Evolutionary conservation across 2,113 vertebrate genomes (phyloP), one percentile per base, ranked within the genome.

Genomic region (Platanista minor): DNA sequence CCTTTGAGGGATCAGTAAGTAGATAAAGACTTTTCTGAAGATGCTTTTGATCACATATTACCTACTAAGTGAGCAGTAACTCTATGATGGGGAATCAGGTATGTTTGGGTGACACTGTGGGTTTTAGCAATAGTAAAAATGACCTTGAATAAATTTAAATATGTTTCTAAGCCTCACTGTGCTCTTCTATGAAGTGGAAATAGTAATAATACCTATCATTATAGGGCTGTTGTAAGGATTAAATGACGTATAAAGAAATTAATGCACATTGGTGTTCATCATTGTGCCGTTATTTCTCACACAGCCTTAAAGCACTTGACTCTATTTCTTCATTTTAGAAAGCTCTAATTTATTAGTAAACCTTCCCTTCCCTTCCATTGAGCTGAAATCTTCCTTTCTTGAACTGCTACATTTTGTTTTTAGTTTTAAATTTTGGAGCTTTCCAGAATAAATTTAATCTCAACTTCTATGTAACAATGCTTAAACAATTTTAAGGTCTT

Each of bases 1-100:
- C 52, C 12, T 67, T 87, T 80, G 36, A 69, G 80, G 72, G 33
- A n/a, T 95, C 27, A 46, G 12, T 90, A 64, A 46, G 12, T 90
- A 64, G 88, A 46, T 87, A 90, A 64, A n/a, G 74, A 85, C n/a
- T 81, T 94, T 92, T 23, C 57, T 67, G 69, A 94, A 94, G 46
- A 71, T 87, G 43, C 15, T 52, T 88, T 66, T 88, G 39, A 29
- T 95, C 61, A 25, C 49, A 59, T 90, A 14, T 77, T 78, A 23
- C 23, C 23, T 94, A 74, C 29, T 62, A 36, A 67, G 5, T 43
- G 49, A 88, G 62, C 31, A 91, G 31, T 75, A 59, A 12, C 64
- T 71, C 0, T 87, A 57, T 74, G 9, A 69, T 54, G 41, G 39
- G 2, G 66, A 94, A n/a, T 91, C 43, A 89, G 13, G 27, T 90